Percentiles rank a stretch among this genome's conserved stretches.
phyloP scores from a whole-genome alignment of 2,888 invertebrate species.

The Steinernema hermaphroditum region DNA sequence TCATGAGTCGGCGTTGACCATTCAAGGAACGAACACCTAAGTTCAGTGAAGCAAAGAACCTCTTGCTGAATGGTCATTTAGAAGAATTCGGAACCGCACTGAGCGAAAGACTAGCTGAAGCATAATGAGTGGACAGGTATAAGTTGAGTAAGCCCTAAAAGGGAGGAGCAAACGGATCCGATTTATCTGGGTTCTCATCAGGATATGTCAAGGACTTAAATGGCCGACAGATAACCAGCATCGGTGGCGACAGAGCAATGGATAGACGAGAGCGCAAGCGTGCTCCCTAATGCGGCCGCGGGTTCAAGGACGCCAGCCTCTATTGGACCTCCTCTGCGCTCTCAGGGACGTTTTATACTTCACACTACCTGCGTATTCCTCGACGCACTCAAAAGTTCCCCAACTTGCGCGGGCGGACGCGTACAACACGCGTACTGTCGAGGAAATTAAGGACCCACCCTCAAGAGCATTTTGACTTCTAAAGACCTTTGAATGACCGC shows the following conservation, averaged over 20 bases:
- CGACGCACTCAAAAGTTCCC: slow-evolving; percentile 29
- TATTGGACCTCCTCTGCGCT: slow-evolving; percentile 31
- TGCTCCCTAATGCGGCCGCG: slow-evolving; percentile 31
- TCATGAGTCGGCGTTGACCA: slow-evolving; percentile 12
- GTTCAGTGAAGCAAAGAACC: background rate
- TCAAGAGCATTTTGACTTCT: slow-evolving; percentile 14
- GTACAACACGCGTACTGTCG: slow-evolving; percentile 9
- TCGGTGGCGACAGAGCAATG: slow-evolving; percentile 30
- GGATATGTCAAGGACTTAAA: slow-evolving; percentile 31
- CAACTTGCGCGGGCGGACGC: slow-evolving; percentile 21
- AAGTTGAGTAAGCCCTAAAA: slow-evolving; percentile 26
- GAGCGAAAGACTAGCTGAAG: slow-evolving; percentile 25
- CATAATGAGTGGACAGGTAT: slow-evolving; percentile 16
- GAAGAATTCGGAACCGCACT: slow-evolving; percentile 12
- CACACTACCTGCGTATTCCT: slow-evolving; percentile 31
- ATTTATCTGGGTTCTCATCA: slow-evolving; percentile 29
- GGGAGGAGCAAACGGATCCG: slow-evolving; percentile 25
- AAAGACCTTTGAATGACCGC: no score
- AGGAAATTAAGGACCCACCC: background rate
- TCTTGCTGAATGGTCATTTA: slow-evolving; percentile 20
- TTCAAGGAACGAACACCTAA: slow-evolving; percentile 16
- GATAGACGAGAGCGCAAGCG: slow-evolving; percentile 31
- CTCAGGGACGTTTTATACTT: slow-evolving; percentile 31
- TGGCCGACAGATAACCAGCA: slow-evolving; percentile 31
- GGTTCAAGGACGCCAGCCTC: slow-evolving; percentile 31